These are phyloP conservation scores for Parus major DNA, from an alignment of 2,113 vertebrate species.

Conservation along the genomic window DNA sequence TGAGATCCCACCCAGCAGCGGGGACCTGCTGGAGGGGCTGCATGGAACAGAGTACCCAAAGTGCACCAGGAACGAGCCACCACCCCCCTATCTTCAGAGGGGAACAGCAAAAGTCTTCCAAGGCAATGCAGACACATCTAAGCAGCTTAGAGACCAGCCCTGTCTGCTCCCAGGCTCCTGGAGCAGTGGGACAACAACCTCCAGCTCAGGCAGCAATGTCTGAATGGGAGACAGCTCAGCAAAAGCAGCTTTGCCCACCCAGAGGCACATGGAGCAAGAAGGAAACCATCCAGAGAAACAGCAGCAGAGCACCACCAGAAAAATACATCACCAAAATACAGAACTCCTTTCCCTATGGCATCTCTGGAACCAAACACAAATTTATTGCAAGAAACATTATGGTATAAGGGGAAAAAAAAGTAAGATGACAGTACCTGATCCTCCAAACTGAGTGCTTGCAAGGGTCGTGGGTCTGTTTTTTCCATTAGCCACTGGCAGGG, in stretches of 20 bases:
- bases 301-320: neutral
- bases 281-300: neutral
- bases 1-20: neutral
- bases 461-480: conserved; percentile 94
- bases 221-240: neutral
- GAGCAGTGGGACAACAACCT: neutral
- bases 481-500: conserved; percentile 93
- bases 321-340: neutral
- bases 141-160: neutral
- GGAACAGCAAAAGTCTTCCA: neutral
- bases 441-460: conserved; percentile 89
- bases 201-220: neutral
- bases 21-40: neutral
- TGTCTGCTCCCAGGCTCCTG: neutral
- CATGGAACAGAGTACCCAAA: neutral
- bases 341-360: neutral
- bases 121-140: neutral
- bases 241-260: neutral
- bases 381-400: neutral
- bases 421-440: conserved; percentile 82
- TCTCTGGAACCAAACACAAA: neutral
- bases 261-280: fast-evolving
- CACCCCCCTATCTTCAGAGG: fast-evolving
- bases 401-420: neutral
- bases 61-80: neutral